Conservation (phyloP, 2,797 vertebrate species). For the Perdix hodgsoniae region DNA sequence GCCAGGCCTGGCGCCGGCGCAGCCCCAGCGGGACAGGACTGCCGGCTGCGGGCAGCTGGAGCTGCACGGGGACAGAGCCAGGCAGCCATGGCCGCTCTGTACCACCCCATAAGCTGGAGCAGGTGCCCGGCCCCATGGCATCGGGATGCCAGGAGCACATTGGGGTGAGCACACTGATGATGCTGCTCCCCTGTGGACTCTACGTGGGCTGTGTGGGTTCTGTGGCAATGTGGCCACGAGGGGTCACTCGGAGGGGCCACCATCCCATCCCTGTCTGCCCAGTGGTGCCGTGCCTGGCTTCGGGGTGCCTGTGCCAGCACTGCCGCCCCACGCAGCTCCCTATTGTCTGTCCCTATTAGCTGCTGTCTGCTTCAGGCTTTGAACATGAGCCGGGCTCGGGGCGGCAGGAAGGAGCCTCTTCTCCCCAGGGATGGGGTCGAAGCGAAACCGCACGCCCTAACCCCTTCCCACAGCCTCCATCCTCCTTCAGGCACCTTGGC, state of each 20-base stretch:
- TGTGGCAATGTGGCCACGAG: fast-evolving
- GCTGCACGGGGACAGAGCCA: fast-evolving
- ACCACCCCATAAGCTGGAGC: neutral
- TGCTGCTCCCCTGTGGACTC: neutral
- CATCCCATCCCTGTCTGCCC: neutral
- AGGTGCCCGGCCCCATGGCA: fast-evolving
- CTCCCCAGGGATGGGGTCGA: neutral
- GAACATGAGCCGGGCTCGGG: constrained; percentile 1
- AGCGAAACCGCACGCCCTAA: neutral
- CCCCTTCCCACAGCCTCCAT: neutral
- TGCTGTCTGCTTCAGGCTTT: constrained; percentile 11
- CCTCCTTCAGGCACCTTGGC: neutral
- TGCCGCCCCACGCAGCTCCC: constrained; percentile 44
- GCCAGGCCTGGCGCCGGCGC: neutral
- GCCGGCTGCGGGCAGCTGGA: constrained; percentile 18
- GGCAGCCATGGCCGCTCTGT: neutral
- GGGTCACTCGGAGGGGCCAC: neutral
- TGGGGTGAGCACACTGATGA: fast-evolving
- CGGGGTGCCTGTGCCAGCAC: neutral
- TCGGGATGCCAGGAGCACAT: neutral
- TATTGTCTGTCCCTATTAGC: constrained; percentile 33
- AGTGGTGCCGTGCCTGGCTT: neutral
- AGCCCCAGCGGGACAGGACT: neutral
- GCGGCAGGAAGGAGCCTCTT: constrained; percentile 51
- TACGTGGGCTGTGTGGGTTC: neutral